A percentile compares a stretch with the other conserved stretches of the same genome.
Evolutionary conservation across 2,797 vertebrate species (phyloP).

Genomic region (Lutjanus argentimaculatus): DNA sequence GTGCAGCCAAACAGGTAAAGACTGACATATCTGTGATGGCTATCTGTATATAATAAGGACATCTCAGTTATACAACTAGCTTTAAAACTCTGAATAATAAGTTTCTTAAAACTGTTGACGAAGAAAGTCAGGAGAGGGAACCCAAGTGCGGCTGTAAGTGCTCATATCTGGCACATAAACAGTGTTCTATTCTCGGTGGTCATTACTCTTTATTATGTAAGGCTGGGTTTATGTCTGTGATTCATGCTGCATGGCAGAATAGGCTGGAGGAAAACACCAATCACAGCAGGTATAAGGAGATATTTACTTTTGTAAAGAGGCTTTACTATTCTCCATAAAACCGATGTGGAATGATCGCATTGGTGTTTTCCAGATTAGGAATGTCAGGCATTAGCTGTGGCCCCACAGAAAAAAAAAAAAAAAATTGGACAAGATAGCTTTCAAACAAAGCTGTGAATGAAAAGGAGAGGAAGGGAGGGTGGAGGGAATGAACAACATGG

Average conservation of each 20-base stretch:
- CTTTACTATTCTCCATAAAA: constrained; percentile 24
- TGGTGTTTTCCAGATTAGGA: constrained; percentile 46
- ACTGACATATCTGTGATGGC: neutral
- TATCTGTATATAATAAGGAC: constrained; percentile 5
- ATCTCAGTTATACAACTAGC: constrained; percentile 12
- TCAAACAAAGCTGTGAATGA: constrained; percentile 47
- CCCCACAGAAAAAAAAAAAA: constrained; percentile 3
- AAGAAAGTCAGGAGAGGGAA: constrained; percentile 6
- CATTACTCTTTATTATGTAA: constrained; percentile 50
- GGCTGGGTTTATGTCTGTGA: constrained; percentile 12
- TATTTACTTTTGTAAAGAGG: constrained; percentile 40
- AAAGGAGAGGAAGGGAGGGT: constrained; percentile 24
- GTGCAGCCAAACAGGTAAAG: neutral
- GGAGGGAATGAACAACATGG: constrained; percentile 30
- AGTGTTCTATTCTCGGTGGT: constrained; percentile 42
- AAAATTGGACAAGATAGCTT: constrained; percentile 45
- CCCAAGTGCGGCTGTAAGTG: constrained; percentile 24
- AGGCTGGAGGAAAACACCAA: constrained; percentile 21
- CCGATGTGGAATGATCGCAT: constrained; percentile 24
- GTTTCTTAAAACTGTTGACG: neutral
- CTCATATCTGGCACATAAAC: constrained; percentile 33
- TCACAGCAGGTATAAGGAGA: constrained; percentile 34
- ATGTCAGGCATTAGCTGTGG: constrained; percentile 40
- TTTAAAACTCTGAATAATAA: neutral
- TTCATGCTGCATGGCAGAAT: constrained; percentile 31